Evolutionary conservation across 1,140 invertebrate genomes (phyloP).

Genomic region (Campoletis sonorensis): DNA sequence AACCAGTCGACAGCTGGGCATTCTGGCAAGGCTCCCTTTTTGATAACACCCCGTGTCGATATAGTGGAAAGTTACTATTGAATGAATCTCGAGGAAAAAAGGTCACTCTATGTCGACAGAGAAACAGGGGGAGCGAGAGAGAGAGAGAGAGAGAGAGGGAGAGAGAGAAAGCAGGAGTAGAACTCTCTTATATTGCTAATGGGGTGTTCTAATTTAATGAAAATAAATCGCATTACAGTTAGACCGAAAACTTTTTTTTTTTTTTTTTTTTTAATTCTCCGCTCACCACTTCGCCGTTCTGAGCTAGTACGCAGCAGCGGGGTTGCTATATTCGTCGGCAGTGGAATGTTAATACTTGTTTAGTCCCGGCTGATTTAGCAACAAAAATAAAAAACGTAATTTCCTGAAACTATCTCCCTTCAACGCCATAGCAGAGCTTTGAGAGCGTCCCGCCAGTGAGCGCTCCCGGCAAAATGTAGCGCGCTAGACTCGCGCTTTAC

Average conservation of each 20-base stretch:
- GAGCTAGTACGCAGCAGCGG: neutral
- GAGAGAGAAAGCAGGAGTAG: neutral
- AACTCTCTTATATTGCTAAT: constrained; percentile 37
- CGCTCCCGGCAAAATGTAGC: neutral
- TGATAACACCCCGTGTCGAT: too few species aligned
- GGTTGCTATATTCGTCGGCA: constrained; percentile 31
- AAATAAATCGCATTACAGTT: constrained; percentile 63
- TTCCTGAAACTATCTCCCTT: constrained; percentile 52
- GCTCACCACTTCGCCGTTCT: neutral
- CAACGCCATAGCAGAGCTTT: neutral
- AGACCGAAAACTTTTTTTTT: constrained; percentile 48
- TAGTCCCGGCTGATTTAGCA: constrained; percentile 65
- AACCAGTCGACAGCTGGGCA: constrained; percentile 27
- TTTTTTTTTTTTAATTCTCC: constrained; percentile 16
- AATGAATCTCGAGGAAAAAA: neutral
- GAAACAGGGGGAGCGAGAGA: constrained; percentile 17
- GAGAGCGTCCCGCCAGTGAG: constrained; percentile 28
- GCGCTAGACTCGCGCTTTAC: constrained; percentile 50
- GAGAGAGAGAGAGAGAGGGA: neutral
- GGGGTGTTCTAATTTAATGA: constrained; percentile 62
- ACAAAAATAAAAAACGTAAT: constrained; percentile 68
- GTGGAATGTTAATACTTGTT: constrained; percentile 67
- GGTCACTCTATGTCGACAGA: neutral
- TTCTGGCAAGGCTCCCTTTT: neutral
- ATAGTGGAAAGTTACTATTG: too few species aligned